Evolutionary conservation across 2,888 invertebrate species (phyloP).

Genomic region (Sussaba pulchella): DNA sequence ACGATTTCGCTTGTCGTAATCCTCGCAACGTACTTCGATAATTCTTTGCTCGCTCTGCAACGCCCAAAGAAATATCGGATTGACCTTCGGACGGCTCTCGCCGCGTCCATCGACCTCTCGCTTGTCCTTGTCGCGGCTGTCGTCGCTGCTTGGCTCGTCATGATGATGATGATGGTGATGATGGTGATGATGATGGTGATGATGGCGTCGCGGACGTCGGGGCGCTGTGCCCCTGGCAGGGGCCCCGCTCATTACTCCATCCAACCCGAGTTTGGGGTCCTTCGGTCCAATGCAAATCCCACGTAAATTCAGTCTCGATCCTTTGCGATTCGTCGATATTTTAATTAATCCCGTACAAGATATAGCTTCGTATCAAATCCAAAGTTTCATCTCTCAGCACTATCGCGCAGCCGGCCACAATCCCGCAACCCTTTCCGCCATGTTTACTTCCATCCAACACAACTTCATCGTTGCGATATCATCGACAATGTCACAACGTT

Average conservation of each 20-base stretch:
- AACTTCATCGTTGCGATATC: too few relatives aligned
- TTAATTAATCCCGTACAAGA: too few relatives aligned
- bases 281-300: constrained; percentile 43
- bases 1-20: constrained; percentile 94
- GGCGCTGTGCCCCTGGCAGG: constrained; percentile 83
- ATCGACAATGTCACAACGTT: too few relatives aligned
- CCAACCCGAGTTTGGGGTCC: constrained; percentile 74
- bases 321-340: neutral
- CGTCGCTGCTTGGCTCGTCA: constrained; percentile 63
- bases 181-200: constrained; percentile 76
- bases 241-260: constrained; percentile 84
- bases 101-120: constrained; percentile 79
- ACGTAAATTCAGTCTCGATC: constrained; percentile 40
- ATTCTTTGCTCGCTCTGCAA: constrained; percentile 92
- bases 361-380: too few relatives aligned
- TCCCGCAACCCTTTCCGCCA: too few relatives aligned
- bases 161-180: constrained; percentile 68
- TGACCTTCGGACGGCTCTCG: constrained; percentile 87
- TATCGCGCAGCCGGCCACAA: too few relatives aligned
- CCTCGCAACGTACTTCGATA: constrained; percentile 94
- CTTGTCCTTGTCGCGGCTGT: constrained; percentile 58
- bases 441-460: too few relatives aligned
- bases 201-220: constrained; percentile 82
- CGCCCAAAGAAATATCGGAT: constrained; percentile 94
- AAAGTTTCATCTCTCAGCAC: too few relatives aligned